A percentile compares a stretch with the other conserved stretches of the same genome.
phyloP scores from a whole-genome alignment of 1,140 invertebrate genomes.

The Drosophila suzukii region DNA sequence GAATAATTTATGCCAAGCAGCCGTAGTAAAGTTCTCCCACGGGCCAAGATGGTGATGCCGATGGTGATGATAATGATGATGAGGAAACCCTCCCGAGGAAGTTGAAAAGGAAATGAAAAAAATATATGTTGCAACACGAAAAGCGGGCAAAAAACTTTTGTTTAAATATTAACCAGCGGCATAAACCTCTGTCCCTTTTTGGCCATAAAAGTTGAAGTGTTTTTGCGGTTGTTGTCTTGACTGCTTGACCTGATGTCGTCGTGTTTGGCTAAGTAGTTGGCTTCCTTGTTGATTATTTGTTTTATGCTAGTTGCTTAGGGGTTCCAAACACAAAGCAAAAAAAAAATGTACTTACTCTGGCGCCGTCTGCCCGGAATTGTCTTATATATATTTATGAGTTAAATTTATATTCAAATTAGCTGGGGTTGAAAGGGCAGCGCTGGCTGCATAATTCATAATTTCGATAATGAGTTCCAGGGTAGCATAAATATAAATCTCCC shows the following conservation, averaged over 20 bases:
- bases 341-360: conserved; percentile 44
- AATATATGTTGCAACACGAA: conserved; percentile 29
- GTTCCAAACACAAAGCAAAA: neutral
- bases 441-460: conserved; percentile 68
- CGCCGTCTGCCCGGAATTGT: conserved; percentile 33
- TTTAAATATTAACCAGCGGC: conserved; percentile 65
- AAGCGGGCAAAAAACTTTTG: conserved; percentile 49
- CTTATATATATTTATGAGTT: conserved; percentile 60
- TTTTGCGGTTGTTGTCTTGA: conserved; percentile 39
- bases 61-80: conserved; percentile 7
- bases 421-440: conserved; percentile 1
- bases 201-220: conserved; percentile 59
- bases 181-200: conserved; percentile 7
- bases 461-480: conserved; percentile 59
- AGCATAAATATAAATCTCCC: conserved; percentile 26
- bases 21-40: conserved; percentile 25
- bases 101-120: conserved; percentile 40
- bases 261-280: conserved; percentile 54
- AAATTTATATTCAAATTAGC: conserved; percentile 64
- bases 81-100: conserved; percentile 35
- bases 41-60: conserved; percentile 23
- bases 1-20: conserved; percentile 61
- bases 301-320: conserved; percentile 38
- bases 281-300: conserved; percentile 42
- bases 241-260: conserved; percentile 58